Evolutionary conservation across 2,113 vertebrate genomes (phyloP).

Genomic region (Myanophis thanlyinensis): DNA sequence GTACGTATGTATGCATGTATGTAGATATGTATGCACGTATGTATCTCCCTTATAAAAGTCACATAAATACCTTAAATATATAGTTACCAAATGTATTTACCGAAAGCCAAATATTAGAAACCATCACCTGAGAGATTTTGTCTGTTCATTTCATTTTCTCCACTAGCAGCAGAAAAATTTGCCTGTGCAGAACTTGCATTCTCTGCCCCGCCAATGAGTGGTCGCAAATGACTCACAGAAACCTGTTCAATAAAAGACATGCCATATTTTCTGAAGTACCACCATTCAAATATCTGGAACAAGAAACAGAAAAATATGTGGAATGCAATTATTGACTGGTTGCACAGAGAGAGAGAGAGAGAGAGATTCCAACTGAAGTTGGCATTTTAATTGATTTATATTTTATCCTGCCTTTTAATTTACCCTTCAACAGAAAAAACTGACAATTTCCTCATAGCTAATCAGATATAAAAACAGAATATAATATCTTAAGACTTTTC

Average conservation of each 20-base stretch:
- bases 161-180: slow-evolving; percentile 79
- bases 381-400: not conserved
- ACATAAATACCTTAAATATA: not conserved
- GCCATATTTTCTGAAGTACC: slow-evolving; percentile 97
- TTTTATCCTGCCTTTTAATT: not conserved
- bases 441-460: slow-evolving; percentile 11
- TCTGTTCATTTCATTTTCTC: slow-evolving; percentile 79
- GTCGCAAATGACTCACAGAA: slow-evolving; percentile 92
- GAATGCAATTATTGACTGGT: not conserved
- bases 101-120: not conserved
- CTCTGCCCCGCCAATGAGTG: slow-evolving; percentile 88
- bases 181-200: slow-evolving; percentile 75
- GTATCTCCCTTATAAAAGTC: not conserved
- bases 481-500: not conserved
- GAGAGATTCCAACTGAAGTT: not conserved
- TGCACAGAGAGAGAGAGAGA: not conserved
- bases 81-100: not conserved
- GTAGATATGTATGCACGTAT: too few species aligned
- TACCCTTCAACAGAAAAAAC: not conserved
- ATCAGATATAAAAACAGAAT: fast-evolving
- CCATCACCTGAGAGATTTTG: slow-evolving; percentile 89
- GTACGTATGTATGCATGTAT: too few species aligned
- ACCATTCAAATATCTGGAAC: slow-evolving; percentile 96
- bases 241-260: slow-evolving; percentile 98
- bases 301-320: slow-evolving; percentile 41